Percentiles rank a stretch among this genome's conserved stretches.
Evolutionary conservation across 2,113 vertebrate genomes (phyloP).

Genomic region (Apodemus sylvaticus): DNA sequence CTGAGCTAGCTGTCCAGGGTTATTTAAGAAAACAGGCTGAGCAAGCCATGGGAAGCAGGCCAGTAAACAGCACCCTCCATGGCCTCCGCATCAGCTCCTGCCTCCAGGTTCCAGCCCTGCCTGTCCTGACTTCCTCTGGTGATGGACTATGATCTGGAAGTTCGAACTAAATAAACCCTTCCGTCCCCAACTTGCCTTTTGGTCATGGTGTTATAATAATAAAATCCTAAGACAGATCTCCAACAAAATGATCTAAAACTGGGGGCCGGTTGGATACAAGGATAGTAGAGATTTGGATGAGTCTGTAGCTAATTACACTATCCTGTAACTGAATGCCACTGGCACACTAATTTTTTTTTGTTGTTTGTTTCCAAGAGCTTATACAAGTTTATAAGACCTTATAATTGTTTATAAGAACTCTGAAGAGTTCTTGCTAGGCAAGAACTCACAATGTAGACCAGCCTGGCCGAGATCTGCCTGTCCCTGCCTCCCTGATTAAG

Average conservation of each 20-base stretch:
- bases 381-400: background rate
- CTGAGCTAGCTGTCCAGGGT: too few relatives aligned
- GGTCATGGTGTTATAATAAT: too few relatives aligned
- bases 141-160: too few relatives aligned
- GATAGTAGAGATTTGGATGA: background rate
- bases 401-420: constrained; percentile 1
- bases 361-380: background rate
- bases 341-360: background rate
- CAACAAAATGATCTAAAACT: background rate
- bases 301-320: background rate
- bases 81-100: too few relatives aligned
- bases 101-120: too few relatives aligned
- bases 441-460: background rate
- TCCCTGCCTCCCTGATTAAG: background rate
- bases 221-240: too few relatives aligned
- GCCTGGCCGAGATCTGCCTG: background rate
- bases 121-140: too few relatives aligned
- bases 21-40: too few relatives aligned
- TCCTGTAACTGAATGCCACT: background rate
- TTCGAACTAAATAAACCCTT: too few relatives aligned
- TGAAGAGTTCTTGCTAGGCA: background rate
- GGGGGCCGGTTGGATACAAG: background rate
- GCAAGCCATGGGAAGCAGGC: too few relatives aligned
- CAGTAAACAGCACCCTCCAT: too few relatives aligned
- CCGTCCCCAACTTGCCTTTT: too few relatives aligned